Conservation (phyloP, 2,113 vertebrate genomes). For the Trogon surrucura region DNA sequence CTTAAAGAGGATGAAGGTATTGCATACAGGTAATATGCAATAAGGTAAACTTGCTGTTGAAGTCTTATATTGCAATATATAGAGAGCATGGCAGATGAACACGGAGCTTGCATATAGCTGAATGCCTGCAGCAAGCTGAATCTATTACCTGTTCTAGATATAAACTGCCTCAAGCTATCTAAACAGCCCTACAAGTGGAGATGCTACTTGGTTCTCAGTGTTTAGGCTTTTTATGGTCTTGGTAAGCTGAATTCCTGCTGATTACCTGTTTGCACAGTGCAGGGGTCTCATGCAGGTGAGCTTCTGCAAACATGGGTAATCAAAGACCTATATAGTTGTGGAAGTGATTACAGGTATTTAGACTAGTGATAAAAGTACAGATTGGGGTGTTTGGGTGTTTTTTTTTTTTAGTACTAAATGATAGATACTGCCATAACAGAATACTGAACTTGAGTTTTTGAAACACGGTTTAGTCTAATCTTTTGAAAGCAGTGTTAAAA, state of each 20-base stretch:
- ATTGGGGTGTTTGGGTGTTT: not conserved
- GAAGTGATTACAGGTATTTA: not conserved
- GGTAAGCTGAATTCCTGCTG: not conserved
- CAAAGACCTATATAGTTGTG: not conserved
- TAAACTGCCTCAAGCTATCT: not conserved
- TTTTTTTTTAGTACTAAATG: not conserved
- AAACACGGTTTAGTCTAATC: not conserved
- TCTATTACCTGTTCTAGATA: not conserved
- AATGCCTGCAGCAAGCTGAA: not conserved
- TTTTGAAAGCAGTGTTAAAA: not conserved
- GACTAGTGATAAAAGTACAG: not conserved
- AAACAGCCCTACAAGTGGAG: not conserved
- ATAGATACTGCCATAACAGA: not conserved
- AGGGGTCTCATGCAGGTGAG: not conserved
- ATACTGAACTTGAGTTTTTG: not conserved
- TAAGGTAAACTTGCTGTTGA: not conserved
- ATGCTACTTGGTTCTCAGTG: not conserved
- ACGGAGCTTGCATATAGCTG: not conserved
- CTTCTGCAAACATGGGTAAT: not conserved
- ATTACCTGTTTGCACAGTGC: not conserved
- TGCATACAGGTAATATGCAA: constrained; percentile 87
- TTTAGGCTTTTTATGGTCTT: not conserved
- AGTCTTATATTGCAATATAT: not conserved
- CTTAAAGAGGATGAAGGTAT: constrained; percentile 96
- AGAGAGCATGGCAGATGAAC: not conserved